phyloP scores from a whole-genome alignment of 2,797 vertebrate genomes.

The Gymnocypris eckloni region DNA sequence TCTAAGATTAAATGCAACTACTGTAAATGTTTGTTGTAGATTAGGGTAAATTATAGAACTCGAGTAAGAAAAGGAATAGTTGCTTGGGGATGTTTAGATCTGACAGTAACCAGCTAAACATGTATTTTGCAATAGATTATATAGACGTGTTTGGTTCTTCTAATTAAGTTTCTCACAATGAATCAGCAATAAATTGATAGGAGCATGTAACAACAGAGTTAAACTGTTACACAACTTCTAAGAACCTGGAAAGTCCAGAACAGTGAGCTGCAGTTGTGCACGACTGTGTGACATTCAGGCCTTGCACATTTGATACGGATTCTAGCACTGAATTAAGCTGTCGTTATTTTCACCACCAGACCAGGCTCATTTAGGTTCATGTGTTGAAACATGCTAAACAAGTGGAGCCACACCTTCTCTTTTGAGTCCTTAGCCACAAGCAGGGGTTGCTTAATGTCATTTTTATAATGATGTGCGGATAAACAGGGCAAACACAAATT shows the following conservation, averaged over 20 bases:
- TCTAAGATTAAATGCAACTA: slow-evolving; percentile 17
- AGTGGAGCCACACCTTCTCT: slow-evolving; percentile 83
- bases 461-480: slow-evolving; percentile 78
- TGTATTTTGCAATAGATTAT: background rate
- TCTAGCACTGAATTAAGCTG: slow-evolving; percentile 83
- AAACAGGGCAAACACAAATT: slow-evolving; percentile 76
- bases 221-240: background rate
- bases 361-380: slow-evolving; percentile 85
- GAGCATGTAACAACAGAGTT: background rate
- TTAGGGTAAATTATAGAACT: slow-evolving; percentile 44
- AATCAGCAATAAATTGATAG: background rate
- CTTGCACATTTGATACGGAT: slow-evolving; percentile 75
- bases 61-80: background rate
- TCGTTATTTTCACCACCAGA: slow-evolving; percentile 85
- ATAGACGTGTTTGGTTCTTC: background rate
- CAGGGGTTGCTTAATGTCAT: slow-evolving; percentile 77
- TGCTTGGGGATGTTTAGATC: slow-evolving; percentile 29
- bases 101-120: background rate
- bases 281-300: slow-evolving; percentile 62
- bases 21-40: slow-evolving; percentile 15
- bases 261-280: slow-evolving; percentile 37
- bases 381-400: slow-evolving; percentile 83
- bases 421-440: slow-evolving; percentile 81
- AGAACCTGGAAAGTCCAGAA: slow-evolving; percentile 45
- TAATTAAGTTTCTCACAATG: background rate